These are phyloP conservation scores for Hirudinaria manillensis DNA, from an alignment of 2,888 invertebrate genomes.

Conservation along the genomic window DNA sequence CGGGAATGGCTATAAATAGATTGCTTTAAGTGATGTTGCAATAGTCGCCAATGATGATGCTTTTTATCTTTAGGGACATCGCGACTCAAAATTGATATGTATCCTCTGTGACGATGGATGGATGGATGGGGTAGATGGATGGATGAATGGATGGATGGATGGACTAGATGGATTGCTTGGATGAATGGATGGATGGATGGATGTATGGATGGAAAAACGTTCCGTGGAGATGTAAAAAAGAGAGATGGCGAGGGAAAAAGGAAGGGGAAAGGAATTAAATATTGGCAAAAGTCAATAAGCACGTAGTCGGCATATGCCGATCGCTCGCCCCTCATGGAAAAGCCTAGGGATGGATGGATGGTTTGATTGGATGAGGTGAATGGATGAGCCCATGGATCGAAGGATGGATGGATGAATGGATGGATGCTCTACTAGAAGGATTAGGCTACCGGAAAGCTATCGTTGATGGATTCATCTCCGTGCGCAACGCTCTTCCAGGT, in stretches of 20 bases:
- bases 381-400: not conserved
- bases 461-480: slow-evolving; percentile 3
- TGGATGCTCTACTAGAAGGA: not conserved
- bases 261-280: not conserved
- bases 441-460: not conserved
- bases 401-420: not conserved
- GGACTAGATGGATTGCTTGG: too few species aligned
- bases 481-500: slow-evolving; percentile 41
- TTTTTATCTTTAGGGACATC: too few species aligned
- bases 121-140: too few species aligned
- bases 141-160: too few species aligned
- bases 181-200: too few species aligned
- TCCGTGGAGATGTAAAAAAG: not conserved
- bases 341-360: not conserved
- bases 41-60: too few species aligned
- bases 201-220: not conserved
- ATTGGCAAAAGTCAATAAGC: slow-evolving; percentile 8
- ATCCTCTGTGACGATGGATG: slow-evolving; percentile 1
- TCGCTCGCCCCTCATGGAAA: slow-evolving; percentile 1
- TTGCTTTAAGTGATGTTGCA: too few species aligned
- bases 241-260: not conserved
- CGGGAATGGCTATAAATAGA: too few species aligned
- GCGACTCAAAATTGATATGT: slow-evolving; percentile 4
- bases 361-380: not conserved
- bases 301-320: not conserved